These are phyloP conservation scores for Spodoptera picta DNA, from an alignment of 2,888 invertebrate genomes.

Conservation along the genomic window DNA sequence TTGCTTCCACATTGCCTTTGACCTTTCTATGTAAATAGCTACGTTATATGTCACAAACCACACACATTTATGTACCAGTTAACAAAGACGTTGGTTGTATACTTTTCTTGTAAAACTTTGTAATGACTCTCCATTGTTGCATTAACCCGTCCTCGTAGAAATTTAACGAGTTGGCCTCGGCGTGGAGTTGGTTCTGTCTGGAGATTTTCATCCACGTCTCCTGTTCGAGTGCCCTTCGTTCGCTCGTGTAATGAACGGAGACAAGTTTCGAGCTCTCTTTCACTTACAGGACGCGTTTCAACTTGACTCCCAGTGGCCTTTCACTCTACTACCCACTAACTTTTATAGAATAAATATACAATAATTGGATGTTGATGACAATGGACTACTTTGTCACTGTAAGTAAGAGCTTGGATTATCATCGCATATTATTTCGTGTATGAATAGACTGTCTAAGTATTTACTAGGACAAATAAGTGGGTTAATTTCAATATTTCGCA, in stretches of 20 bases:
- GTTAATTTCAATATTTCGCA: no score
- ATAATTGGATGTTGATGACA: no score
- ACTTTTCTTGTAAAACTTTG: conserved; percentile 3
- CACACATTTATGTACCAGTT: no score
- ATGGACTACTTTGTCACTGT: no score
- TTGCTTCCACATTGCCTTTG: no score
- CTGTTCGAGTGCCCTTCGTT: conserved; percentile 47
- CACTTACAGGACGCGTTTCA: conserved; percentile 30
- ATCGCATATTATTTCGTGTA: no score
- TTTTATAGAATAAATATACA: no score
- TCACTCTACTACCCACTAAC: not conserved
- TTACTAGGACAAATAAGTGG: no score
- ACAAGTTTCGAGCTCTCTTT: conserved; percentile 48
- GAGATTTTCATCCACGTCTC: conserved; percentile 45
- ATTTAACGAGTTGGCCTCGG: conserved; percentile 40
- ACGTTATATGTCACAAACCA: no score
- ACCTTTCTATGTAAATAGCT: no score
- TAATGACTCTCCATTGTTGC: conserved; percentile 34
- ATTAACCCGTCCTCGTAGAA: conserved; percentile 24
- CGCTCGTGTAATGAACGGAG: conserved; percentile 52
- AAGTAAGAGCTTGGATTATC: no score
- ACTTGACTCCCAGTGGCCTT: conserved; percentile 10
- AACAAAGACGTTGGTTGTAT: not conserved
- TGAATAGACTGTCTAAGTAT: no score
- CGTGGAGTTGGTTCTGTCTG: conserved; percentile 35